phyloP scores from a whole-genome alignment of 2,888 invertebrate species.

The Lepas anatifera region DNA sequence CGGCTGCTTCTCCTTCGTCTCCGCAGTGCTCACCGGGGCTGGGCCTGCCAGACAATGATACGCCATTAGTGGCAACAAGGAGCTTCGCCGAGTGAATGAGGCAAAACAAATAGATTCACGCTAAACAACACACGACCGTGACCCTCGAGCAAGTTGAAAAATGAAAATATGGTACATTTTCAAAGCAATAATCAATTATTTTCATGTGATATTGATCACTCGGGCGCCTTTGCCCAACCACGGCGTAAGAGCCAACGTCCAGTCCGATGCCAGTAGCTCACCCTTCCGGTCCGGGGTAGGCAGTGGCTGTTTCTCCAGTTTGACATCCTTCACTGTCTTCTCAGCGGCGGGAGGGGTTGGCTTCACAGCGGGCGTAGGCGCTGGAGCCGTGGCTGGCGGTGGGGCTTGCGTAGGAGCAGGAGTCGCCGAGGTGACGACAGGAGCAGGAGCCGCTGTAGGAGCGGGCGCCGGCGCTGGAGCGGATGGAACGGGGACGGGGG shows the following conservation, averaged over 20 bases:
- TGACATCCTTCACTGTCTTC: conserved; percentile 11
- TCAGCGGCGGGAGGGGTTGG: not conserved
- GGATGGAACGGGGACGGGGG: conserved; percentile 8
- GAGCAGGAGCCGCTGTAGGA: not conserved
- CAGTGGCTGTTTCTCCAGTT: not conserved
- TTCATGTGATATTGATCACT: too few species aligned
- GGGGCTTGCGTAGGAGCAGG: not conserved
- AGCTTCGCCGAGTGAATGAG: too few species aligned
- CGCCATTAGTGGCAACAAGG: too few species aligned
- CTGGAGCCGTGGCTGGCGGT: not conserved
- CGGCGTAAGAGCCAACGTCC: too few species aligned
- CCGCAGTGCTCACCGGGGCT: not conserved
- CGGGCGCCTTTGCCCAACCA: too few species aligned
- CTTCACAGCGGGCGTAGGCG: conserved; percentile 4
- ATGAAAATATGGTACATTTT: too few species aligned
- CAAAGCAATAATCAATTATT: too few species aligned
- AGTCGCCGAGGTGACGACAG: not conserved
- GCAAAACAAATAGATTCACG: too few species aligned
- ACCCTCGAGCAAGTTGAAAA: too few species aligned
- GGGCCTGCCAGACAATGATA: too few species aligned
- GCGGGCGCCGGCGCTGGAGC: conserved; percentile 15
- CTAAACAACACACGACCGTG: too few species aligned
- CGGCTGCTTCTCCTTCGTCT: conserved; percentile 8
- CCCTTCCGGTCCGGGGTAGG: not conserved
- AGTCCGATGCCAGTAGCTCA: too few species aligned